Evolutionary conservation across 2,888 invertebrate genomes (phyloP).

Genomic region (Autographa pulchrina): DNA sequence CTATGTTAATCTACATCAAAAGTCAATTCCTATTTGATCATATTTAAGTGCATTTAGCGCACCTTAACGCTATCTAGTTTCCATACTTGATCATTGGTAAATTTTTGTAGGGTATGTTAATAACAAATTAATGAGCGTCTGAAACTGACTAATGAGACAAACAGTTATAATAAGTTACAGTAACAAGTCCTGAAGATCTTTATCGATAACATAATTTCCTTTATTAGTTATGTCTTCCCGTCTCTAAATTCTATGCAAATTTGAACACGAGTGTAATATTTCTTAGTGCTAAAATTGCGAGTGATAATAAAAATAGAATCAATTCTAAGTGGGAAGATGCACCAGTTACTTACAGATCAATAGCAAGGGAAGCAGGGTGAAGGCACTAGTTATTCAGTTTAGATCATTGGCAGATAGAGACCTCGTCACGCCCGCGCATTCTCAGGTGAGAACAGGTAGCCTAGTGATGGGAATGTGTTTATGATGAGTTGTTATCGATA

Average conservation of each 20-base stretch:
- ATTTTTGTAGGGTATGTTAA: neutral
- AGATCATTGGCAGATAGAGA: slow-evolving; percentile 60
- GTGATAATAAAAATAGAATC: slow-evolving; percentile 44
- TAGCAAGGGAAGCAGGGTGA: slow-evolving; percentile 49
- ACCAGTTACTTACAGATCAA: slow-evolving; percentile 53
- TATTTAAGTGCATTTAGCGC: neutral
- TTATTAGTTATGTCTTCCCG: neutral
- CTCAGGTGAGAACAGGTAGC: slow-evolving; percentile 40
- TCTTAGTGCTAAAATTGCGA: neutral
- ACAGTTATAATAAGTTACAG: too few relatives aligned
- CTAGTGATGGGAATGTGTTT: slow-evolving; percentile 41
- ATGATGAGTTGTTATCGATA: slow-evolving; percentile 21
- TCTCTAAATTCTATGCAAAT: neutral
- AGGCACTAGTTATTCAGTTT: slow-evolving; percentile 60
- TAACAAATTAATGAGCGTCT: neutral
- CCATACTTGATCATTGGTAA: neutral
- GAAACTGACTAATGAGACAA: neutral
- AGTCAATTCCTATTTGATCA: neutral
- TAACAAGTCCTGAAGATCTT: neutral
- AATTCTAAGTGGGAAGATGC: slow-evolving; percentile 49
- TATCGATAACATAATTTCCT: neutral
- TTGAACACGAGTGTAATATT: neutral
- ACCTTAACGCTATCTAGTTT: neutral
- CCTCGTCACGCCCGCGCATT: slow-evolving; percentile 59
- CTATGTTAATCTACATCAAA: neutral